Conservation (phyloP, 2,797 vertebrate genomes). For the Hypotaenidia philippensis region DNA sequence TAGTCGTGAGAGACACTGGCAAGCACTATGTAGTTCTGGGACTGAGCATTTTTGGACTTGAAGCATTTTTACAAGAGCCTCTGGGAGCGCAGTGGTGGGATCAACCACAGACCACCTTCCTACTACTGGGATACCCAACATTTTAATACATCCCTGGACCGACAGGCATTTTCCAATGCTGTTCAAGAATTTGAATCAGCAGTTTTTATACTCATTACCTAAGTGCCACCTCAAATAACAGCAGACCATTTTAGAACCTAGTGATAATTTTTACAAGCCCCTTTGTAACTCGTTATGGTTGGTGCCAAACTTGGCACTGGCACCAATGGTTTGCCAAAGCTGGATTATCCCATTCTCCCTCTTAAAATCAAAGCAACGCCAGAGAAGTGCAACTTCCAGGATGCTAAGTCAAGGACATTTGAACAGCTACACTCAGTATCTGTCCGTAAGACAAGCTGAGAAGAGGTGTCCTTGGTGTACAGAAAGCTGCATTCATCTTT, state of each 20-base stretch:
- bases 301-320: not conserved
- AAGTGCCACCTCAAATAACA: not conserved
- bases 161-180: fast-evolving
- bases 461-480: not conserved
- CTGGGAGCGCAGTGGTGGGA: not conserved
- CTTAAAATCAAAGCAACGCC: not conserved
- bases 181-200: not conserved
- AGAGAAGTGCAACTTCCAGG: not conserved
- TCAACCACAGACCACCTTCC: not conserved
- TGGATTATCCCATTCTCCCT: not conserved
- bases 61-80: not conserved
- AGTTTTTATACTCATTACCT: not conserved
- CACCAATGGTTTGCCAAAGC: not conserved
- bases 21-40: not conserved
- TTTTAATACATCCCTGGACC: not conserved
- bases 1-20: not conserved
- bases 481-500: not conserved
- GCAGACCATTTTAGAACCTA: not conserved
- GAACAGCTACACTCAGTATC: not conserved
- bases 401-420: not conserved
- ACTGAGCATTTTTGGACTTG: not conserved
- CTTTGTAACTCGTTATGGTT: not conserved
- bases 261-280: not conserved
- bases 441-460: not conserved
- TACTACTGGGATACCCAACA: not conserved